Conservation (phyloP, 2,888 invertebrate species). For the Cheilosia scutellata region DNA sequence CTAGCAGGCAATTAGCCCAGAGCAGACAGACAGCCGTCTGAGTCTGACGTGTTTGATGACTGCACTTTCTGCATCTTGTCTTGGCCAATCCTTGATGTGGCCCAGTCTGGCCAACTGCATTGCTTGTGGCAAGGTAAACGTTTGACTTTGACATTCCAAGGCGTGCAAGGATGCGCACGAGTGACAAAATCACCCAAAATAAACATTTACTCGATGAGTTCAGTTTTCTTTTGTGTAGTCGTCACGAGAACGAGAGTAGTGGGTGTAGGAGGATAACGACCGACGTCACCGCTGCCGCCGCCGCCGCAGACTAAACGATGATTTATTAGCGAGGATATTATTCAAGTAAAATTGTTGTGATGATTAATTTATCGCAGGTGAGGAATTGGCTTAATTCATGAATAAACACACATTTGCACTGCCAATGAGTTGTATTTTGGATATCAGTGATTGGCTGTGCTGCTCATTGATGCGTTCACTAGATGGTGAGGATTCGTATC, state of each 20-base stretch:
- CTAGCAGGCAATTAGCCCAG: neutral
- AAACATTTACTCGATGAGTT: slow-evolving; percentile 12
- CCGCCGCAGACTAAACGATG: slow-evolving; percentile 27
- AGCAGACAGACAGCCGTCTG: neutral
- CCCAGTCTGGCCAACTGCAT: neutral
- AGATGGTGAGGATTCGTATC: neutral
- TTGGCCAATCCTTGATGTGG: slow-evolving; percentile 11
- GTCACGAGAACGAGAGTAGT: neutral
- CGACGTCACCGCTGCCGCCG: slow-evolving; percentile 16
- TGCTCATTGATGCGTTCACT: slow-evolving; percentile 7
- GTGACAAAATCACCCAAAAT: slow-evolving; percentile 51
- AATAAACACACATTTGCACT: neutral
- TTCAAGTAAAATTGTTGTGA: slow-evolving; percentile 32
- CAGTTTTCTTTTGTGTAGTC: neutral
- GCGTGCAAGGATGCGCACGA: slow-evolving; percentile 15
- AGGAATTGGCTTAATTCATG: slow-evolving; percentile 18
- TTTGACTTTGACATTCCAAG: slow-evolving; percentile 40
- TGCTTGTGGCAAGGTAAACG: slow-evolving; percentile 7
- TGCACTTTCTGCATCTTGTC: slow-evolving; percentile 2
- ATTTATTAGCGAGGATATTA: slow-evolving; percentile 42
- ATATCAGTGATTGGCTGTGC: neutral
- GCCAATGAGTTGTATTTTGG: neutral
- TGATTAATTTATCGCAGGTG: slow-evolving; percentile 53
- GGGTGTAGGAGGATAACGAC: slow-evolving; percentile 13
- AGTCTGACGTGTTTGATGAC: neutral